phyloP scores from a whole-genome alignment of 2,797 vertebrate species.

The Pyrocephalus nanus region DNA sequence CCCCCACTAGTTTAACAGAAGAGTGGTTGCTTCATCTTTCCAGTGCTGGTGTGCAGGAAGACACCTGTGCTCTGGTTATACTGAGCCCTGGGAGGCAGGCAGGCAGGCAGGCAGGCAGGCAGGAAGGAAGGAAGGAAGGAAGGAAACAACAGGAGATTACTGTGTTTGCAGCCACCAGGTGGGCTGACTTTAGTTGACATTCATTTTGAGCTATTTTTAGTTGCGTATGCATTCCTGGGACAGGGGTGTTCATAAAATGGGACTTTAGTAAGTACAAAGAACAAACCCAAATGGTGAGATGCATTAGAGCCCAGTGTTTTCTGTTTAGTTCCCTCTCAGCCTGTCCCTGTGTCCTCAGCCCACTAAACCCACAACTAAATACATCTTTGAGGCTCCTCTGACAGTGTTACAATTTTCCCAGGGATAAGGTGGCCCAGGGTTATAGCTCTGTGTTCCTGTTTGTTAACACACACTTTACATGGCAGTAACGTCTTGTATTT shows the following conservation, averaged over 20 bases:
- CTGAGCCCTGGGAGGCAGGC: background rate
- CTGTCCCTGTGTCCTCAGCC: background rate
- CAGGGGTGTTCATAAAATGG: background rate
- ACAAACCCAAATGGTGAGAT: background rate
- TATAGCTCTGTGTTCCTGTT: background rate
- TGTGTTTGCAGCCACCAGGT: background rate
- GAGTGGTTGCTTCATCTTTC: background rate
- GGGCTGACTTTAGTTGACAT: background rate
- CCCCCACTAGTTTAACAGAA: background rate
- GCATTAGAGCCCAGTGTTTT: background rate
- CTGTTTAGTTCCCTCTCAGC: background rate
- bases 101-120: background rate
- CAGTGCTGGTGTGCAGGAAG: background rate
- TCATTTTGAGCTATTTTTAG: slow-evolving; percentile 40
- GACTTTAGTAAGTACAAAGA: background rate
- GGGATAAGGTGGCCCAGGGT: background rate
- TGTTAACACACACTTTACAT: background rate
- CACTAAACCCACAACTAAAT: background rate
- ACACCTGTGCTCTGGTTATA: slow-evolving; percentile 31
- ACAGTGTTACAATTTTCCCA: background rate
- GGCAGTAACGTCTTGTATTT: background rate
- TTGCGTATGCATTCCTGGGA: background rate
- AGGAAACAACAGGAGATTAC: background rate
- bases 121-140: background rate
- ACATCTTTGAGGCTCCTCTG: background rate